These are phyloP conservation scores for Silurus lanzhouensis DNA, from an alignment of 2,797 vertebrate species.

Conservation along the genomic window DNA sequence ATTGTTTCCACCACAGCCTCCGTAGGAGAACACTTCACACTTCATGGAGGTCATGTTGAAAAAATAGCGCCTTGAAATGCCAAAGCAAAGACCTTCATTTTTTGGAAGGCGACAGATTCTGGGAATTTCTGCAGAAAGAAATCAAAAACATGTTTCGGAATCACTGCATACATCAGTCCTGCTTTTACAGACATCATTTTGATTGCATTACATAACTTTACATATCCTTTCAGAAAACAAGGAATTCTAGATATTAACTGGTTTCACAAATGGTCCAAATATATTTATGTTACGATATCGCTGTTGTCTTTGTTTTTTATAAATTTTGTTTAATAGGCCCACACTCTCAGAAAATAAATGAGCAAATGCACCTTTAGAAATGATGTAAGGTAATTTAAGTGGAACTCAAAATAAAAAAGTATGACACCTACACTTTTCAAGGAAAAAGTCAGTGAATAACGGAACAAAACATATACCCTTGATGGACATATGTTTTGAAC, in stretches of 20 bases:
- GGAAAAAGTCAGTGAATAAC: neutral
- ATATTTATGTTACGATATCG: too few species aligned
- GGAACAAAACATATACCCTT: neutral
- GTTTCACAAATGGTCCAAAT: neutral
- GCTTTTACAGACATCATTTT: neutral
- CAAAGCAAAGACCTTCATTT: conserved; percentile 74
- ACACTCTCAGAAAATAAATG: neutral
- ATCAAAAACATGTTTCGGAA: neutral
- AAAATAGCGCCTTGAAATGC: conserved; percentile 71
- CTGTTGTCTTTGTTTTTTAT: neutral
- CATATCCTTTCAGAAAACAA: neutral
- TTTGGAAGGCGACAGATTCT: conserved; percentile 80
- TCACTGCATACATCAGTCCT: neutral
- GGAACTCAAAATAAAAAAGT: neutral
- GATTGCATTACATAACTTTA: neutral
- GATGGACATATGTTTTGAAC: neutral
- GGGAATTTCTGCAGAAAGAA: conserved; percentile 78
- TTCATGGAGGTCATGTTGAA: conserved; percentile 88
- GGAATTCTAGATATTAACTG: neutral
- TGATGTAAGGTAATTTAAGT: neutral
- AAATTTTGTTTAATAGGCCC: neutral
- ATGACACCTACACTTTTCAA: neutral
- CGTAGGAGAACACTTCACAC: conserved; percentile 82
- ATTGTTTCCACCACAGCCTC: conserved; percentile 77
- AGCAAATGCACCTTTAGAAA: neutral